Conservation (phyloP, 2,113 vertebrate genomes). For the Potamarius usumacintae region DNA sequence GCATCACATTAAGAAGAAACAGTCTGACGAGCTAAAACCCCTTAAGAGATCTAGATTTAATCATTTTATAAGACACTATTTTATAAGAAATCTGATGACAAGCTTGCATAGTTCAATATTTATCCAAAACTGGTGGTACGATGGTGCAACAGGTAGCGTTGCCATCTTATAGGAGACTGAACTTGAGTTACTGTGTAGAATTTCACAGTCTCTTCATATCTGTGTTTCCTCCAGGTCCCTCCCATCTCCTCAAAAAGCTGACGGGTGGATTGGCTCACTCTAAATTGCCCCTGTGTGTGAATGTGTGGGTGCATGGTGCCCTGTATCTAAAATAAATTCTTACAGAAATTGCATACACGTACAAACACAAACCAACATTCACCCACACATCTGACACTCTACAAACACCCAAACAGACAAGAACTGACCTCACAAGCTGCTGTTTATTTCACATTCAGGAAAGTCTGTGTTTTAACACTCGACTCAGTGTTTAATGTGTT, state of each 20-base stretch:
- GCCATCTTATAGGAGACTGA: background rate
- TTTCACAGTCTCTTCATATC: background rate
- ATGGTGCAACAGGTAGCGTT: background rate
- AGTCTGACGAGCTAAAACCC: background rate
- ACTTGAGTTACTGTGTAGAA: background rate
- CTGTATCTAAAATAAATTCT: background rate
- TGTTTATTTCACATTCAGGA: background rate
- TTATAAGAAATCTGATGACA: background rate
- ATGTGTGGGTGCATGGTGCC: background rate
- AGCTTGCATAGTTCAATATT: background rate
- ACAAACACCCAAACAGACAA: constrained; percentile 26
- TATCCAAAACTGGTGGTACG: background rate
- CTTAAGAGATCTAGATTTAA: background rate
- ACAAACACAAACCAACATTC: constrained; percentile 29
- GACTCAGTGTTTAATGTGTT: constrained; percentile 59
- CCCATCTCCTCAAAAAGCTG: background rate
- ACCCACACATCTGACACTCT: background rate
- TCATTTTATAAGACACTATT: background rate
- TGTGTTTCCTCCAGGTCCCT: background rate
- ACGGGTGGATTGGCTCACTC: background rate
- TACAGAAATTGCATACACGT: background rate
- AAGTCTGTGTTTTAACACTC: constrained; percentile 26
- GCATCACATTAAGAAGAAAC: background rate
- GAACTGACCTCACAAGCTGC: constrained; percentile 23
- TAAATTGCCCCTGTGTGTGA: background rate